These are phyloP conservation scores for Nephrotoma appendiculata DNA, from an alignment of 2,888 invertebrate genomes.

Conservation along the genomic window DNA sequence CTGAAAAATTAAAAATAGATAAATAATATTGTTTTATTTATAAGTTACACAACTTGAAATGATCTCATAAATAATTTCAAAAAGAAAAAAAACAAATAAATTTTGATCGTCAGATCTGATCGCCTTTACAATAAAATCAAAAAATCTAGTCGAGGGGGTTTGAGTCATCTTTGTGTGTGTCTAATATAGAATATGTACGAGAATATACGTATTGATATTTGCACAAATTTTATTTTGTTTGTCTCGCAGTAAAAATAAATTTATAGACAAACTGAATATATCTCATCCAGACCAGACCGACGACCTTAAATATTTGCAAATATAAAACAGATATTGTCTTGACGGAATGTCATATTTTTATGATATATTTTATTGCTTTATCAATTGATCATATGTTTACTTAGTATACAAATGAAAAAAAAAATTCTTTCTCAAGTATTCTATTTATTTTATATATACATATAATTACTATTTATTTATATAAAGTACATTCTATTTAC, in stretches of 20 bases:
- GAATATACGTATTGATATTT: background rate
- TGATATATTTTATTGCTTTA: background rate
- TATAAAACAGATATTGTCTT: background rate
- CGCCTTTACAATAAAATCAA: background rate
- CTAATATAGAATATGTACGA: background rate
- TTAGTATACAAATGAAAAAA: background rate
- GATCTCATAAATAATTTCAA: background rate
- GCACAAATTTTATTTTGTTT: background rate
- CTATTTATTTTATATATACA: background rate
- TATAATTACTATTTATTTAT: background rate
- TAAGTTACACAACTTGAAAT: background rate
- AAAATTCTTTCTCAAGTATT: background rate
- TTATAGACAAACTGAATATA: background rate
- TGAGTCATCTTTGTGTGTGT: background rate
- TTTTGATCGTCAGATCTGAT: background rate
- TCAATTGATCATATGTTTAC: background rate
- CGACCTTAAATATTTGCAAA: background rate
- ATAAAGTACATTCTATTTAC: background rate
- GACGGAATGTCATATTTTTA: background rate
- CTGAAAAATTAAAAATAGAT: background rate
- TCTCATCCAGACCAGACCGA: background rate
- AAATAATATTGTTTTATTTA: background rate
- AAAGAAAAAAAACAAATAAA: too few species aligned
- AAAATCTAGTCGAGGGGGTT: background rate
- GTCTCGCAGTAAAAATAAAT: background rate